Conservation (phyloP, 2,888 invertebrate genomes). For the Eilema caniola region DNA sequence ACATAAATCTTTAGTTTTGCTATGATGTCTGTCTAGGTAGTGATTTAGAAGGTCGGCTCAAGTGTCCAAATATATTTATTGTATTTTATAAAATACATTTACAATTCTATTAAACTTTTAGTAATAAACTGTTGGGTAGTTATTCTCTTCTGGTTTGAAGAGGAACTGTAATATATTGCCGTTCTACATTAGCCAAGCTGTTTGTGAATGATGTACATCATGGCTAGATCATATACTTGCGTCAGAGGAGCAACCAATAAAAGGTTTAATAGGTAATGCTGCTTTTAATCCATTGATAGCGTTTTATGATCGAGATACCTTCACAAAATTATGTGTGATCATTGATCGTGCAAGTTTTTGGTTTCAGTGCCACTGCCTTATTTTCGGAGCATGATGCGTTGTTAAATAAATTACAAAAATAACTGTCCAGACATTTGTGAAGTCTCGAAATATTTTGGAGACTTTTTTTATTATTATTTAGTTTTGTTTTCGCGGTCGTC, state of each 20-base stretch:
- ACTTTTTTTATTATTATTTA: slow-evolving; percentile 74
- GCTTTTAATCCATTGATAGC: slow-evolving; percentile 16
- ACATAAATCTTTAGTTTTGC: slow-evolving; percentile 9
- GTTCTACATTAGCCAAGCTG: slow-evolving; percentile 69
- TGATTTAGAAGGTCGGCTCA: slow-evolving; percentile 48
- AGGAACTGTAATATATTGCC: slow-evolving; percentile 66
- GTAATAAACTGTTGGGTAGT: slow-evolving; percentile 68
- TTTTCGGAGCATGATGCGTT: slow-evolving; percentile 41
- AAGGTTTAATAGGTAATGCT: slow-evolving; percentile 21
- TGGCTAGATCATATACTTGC: slow-evolving; percentile 32
- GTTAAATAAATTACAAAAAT: slow-evolving; percentile 46
- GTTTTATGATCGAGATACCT: slow-evolving; percentile 7
- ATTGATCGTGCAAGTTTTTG: neutral
- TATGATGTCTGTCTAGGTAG: neutral
- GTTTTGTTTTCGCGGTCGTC: slow-evolving; percentile 78
- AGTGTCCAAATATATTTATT: slow-evolving; percentile 56
- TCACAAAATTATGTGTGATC: neutral
- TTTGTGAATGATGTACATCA: slow-evolving; percentile 46
- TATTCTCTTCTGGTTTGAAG: slow-evolving; percentile 60
- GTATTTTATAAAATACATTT: slow-evolving; percentile 47
- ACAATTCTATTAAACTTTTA: slow-evolving; percentile 65
- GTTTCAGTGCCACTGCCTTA: neutral
- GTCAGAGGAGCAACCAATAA: slow-evolving; percentile 32
- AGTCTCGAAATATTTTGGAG: slow-evolving; percentile 65
- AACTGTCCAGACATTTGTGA: slow-evolving; percentile 46